phyloP scores from a whole-genome alignment of 2,797 vertebrate genomes.

The Lates japonicus region DNA sequence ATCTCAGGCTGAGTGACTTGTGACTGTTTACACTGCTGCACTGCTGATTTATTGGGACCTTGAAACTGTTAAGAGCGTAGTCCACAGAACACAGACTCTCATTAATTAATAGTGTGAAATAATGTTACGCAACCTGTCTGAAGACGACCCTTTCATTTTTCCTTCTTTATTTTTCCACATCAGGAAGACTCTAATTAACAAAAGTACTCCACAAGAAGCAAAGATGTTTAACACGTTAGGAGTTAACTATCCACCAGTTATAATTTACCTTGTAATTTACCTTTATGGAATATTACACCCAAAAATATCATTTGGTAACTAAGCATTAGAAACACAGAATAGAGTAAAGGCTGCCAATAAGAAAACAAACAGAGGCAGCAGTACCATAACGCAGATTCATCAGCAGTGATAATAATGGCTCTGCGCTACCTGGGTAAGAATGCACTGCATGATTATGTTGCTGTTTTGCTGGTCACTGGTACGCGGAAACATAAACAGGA shows the following conservation, averaged over 20 bases:
- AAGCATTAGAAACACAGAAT: neutral
- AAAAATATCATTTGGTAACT: neutral
- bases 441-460: neutral
- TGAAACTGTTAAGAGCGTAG: neutral
- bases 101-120: neutral
- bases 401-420: conserved; percentile 5
- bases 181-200: no score
- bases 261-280: neutral
- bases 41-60: conserved; percentile 28
- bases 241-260: neutral
- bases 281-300: neutral
- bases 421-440: conserved; percentile 18
- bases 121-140: conserved; percentile 18
- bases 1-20: neutral
- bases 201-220: no score
- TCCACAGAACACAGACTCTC: neutral
- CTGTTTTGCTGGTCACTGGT: conserved; percentile 2
- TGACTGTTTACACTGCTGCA: neutral
- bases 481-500: neutral
- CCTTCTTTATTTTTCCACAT: neutral
- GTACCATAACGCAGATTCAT: conserved; percentile 3
- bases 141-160: conserved; percentile 9
- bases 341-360: neutral
- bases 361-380: conserved; percentile 1
- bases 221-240: neutral